Conservation (phyloP, 1,140 invertebrate genomes). For the Diabrotica virgifera region DNA sequence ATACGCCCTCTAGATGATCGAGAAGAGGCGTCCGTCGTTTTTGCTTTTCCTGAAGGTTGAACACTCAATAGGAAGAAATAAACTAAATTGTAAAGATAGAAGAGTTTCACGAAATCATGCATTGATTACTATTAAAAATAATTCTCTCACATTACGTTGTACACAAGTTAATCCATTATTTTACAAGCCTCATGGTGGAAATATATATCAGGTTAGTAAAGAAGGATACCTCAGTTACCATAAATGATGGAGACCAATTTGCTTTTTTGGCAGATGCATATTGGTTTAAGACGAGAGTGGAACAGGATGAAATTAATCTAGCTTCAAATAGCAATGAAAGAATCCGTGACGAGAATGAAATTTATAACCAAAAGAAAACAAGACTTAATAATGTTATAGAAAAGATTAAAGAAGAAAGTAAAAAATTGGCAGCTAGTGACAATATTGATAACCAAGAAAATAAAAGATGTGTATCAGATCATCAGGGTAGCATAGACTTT, state of each 20-base stretch:
- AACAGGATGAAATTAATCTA: too few species aligned
- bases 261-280: constrained; percentile 30
- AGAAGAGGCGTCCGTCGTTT: too few species aligned
- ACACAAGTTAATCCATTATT: constrained; percentile 37
- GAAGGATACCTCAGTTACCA: constrained; percentile 17
- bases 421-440: too few species aligned
- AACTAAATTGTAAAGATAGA: constrained; percentile 34
- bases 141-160: constrained; percentile 24
- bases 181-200: constrained; percentile 26
- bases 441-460: too few species aligned
- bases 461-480: background rate
- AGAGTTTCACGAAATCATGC: constrained; percentile 35
- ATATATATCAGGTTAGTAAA: constrained; percentile 26
- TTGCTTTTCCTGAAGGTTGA: constrained; percentile 6
- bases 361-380: too few species aligned
- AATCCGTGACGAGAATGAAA: too few species aligned
- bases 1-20: too few species aligned
- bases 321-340: too few species aligned
- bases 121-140: constrained; percentile 23
- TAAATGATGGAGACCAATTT: constrained; percentile 36
- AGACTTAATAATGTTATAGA: too few species aligned
- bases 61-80: constrained; percentile 14
- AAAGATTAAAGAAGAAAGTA: too few species aligned
- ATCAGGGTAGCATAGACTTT: background rate
- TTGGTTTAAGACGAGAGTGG: constrained; percentile 26